Conservation (phyloP, 2,113 vertebrate genomes). For the Chionis minor region DNA sequence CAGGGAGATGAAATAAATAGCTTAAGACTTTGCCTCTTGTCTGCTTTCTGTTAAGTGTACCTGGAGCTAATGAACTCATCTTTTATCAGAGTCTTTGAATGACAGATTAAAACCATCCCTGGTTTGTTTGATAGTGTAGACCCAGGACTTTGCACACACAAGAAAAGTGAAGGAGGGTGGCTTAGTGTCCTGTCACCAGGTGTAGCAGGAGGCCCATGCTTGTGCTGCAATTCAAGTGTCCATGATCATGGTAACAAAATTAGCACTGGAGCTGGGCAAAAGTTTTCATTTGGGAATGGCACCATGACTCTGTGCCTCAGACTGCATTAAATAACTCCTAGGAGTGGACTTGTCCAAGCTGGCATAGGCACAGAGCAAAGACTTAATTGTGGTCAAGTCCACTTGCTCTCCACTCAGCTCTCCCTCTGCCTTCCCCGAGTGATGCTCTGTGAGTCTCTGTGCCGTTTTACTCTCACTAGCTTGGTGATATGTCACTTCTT, state of each 20-base stretch:
- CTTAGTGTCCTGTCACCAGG: not conserved
- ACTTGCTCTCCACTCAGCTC: not conserved
- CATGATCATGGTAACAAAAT: not conserved
- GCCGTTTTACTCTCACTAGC: not conserved
- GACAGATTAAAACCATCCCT: not conserved
- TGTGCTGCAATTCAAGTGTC: not conserved
- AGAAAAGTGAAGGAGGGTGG: not conserved
- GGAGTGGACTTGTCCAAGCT: not conserved
- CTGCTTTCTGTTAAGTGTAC: not conserved
- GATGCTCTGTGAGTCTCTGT: not conserved
- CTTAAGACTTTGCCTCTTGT: not conserved
- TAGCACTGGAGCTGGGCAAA: not conserved
- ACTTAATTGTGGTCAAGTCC: not conserved
- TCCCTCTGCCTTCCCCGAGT: accelerated
- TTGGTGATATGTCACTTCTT: not conserved
- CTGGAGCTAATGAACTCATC: not conserved
- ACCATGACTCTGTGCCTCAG: not conserved
- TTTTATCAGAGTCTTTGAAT: not conserved
- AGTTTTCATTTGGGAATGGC: not conserved
- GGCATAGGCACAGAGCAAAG: not conserved
- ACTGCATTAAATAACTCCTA: not conserved
- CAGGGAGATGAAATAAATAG: not conserved
- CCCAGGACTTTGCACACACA: not conserved
- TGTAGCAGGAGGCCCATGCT: not conserved
- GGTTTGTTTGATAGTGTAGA: not conserved